Evolutionary conservation across 1,140 invertebrate genomes (phyloP), one percentile per base, ranked within the genome.

Genomic region (Acromyrmex heyeri): DNA sequence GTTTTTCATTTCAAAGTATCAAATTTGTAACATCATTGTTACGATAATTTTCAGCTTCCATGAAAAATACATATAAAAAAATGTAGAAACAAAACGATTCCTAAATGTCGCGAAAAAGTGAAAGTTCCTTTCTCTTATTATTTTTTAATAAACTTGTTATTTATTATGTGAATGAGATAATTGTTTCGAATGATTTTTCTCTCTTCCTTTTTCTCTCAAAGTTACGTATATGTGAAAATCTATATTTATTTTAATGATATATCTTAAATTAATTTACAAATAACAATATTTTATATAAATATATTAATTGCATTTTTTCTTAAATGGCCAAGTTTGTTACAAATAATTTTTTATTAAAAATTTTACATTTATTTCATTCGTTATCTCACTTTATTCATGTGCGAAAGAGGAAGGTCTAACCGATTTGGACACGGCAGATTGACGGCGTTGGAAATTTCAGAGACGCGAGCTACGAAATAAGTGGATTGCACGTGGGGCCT

Each of bases 401-500:
- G 62, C 7, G 30, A 73, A 30, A 24, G 18, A 61, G 18, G 5
- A 83, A 7, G 5, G 12, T 75, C 27, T 34, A 38, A 61, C 59
- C 38, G 55, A 83, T 61, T 44, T 24, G 27, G 44, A 61, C 38
- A 55, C 21, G 57, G n/a, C 5, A 48, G 18, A 64, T 44, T 78
- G 76, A 30, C 24, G 44, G 78, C 55, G 21, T n/a, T 67, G 61
- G 16, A 65, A 77, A 77, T 62, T 77, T 65, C 61, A 53, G 12
- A 30, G 24, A n/a, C 44, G 21, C 48, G 14, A 69, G 14, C 30
- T 61, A 48, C 67, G 38, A 61, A 75, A 83, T 73, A 59, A 73
- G 67, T 73, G 24, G 18, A 61, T 48, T 38, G 16, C 30, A 53
- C 53, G 65, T 7, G 78, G 61, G 27, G 53, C 14, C 48, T 61